A percentile compares a stretch with the other conserved stretches of the same genome.
These are phyloP conservation scores for Aselliscus stoliczkanus DNA, from an alignment of 2,797 vertebrate genomes.

Conservation along the genomic window DNA sequence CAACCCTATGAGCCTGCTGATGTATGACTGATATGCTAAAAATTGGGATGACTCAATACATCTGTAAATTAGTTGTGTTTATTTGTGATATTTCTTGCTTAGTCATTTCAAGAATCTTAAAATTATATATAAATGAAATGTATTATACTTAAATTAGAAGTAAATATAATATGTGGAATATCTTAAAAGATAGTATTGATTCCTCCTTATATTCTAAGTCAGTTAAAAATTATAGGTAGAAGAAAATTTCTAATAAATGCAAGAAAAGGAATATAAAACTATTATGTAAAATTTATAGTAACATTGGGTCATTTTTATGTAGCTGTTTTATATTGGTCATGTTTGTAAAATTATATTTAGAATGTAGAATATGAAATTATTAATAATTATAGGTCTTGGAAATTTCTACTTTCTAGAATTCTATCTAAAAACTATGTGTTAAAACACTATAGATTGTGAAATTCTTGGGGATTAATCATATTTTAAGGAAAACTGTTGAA, in stretches of 20 bases:
- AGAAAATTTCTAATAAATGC: conserved; percentile 4
- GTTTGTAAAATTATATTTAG: conserved; percentile 14
- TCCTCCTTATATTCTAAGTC: background rate
- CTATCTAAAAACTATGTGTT: background rate
- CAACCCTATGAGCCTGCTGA: background rate
- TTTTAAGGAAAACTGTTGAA: background rate
- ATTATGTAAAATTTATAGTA: background rate
- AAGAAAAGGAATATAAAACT: conserved; percentile 2
- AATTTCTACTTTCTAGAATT: background rate
- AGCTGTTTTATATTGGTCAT: background rate
- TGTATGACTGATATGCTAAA: background rate
- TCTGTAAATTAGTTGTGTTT: background rate
- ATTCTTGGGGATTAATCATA: background rate
- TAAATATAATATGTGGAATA: background rate
- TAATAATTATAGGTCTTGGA: background rate
- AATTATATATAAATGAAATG: conserved; percentile 15
- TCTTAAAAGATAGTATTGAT: background rate
- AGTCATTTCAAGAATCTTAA: background rate
- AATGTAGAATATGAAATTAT: background rate
- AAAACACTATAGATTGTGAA: background rate
- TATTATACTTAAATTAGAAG: background rate
- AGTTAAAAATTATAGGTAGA: background rate
- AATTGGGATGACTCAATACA: background rate
- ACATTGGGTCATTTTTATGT: background rate
- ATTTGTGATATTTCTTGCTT: background rate